Percentiles rank a stretch among this genome's conserved stretches.
phyloP scores from a whole-genome alignment of 2,797 vertebrate species.

The Xyrichtys novacula region DNA sequence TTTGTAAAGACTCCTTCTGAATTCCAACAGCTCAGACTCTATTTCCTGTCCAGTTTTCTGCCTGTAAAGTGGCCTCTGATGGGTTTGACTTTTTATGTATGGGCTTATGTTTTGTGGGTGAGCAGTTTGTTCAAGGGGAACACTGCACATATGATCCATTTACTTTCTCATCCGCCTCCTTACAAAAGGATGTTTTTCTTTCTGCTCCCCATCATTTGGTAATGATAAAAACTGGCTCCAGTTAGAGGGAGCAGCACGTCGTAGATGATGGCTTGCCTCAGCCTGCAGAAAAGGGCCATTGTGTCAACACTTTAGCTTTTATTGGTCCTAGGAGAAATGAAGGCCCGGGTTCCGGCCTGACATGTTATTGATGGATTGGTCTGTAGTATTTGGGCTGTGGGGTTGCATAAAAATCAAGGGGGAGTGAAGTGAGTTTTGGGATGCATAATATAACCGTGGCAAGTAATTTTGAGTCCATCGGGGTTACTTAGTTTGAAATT shows the following conservation, averaged over 20 bases:
- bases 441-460: conserved; percentile 69
- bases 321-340: conserved; percentile 77
- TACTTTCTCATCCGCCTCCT: conserved; percentile 50
- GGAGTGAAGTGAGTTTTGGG: conserved; percentile 62
- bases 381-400: conserved; percentile 66
- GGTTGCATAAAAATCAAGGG: conserved; percentile 63
- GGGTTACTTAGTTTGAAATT: conserved; percentile 64
- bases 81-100: conserved; percentile 62
- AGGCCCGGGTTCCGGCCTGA: conserved; percentile 72
- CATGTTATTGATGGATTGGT: conserved; percentile 79
- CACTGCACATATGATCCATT: conserved; percentile 29
- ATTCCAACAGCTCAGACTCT: conserved; percentile 44
- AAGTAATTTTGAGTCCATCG: conserved; percentile 60
- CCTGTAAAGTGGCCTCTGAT: conserved; percentile 54
- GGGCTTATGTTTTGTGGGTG: conserved; percentile 64
- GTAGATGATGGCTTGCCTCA: conserved; percentile 56
- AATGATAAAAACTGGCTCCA: conserved; percentile 76
- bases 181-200: conserved; percentile 61
- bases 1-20: conserved; percentile 41
- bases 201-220: conserved; percentile 61
- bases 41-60: conserved; percentile 54
- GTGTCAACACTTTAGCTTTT: conserved; percentile 82
- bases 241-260: conserved; percentile 55
- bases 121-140: conserved; percentile 55
- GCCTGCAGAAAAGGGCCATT: conserved; percentile 78